Evolutionary conservation across 2,113 vertebrate species (phyloP), one percentile per base, ranked within the genome.

Genomic region (Emydocephalus ijimae): DNA sequence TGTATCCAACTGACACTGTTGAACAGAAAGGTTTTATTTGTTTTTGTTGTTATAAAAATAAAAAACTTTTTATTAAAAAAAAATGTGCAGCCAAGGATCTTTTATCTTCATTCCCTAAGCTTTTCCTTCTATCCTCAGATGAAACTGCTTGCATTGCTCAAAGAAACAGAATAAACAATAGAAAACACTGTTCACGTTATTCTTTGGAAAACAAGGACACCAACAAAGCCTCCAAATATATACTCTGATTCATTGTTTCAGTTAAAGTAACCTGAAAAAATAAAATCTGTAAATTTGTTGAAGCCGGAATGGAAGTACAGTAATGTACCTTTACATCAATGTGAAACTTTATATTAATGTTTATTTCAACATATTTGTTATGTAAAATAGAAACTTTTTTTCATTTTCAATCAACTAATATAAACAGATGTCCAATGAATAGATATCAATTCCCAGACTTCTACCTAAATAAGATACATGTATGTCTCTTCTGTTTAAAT

Each of bases 111-210:
- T 88, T 89, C 86, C 52, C 54, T 45, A 61, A 34, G 5, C 18
- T 85, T 45, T 86, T 64, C 34, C 74, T 86, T 92, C 45, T 61
- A 24, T 18, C 56, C 6, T 20, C 56, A 56, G n/a, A 69, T 48
- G 6, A 88, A 26, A 92, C 88, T 90, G 89, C 59, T 12, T 89
- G 89, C 5, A 81, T 85, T 43, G 69, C 55, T 93, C 29, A 89
- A 54, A 92, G 50, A 91, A 14, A 90, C 43, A 89, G 50, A 64
- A 92, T 39, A 69, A 89, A 90, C 21, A 88, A 91, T 64, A 9
- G 59, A 86, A 93, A 4, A 48, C 90, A 89, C 15, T 24, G n/a
- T 56, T 56, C 34, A 81, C 34, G 61, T 50, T 14, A 4, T 0
- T 59, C 88, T 93, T 52, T 88, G 12, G 29, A 74, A 93, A 91